A percentile compares a stretch with the other conserved stretches of the same genome.
phyloP scores from a whole-genome alignment of 2,113 vertebrate species.

The Piaya cayana region DNA sequence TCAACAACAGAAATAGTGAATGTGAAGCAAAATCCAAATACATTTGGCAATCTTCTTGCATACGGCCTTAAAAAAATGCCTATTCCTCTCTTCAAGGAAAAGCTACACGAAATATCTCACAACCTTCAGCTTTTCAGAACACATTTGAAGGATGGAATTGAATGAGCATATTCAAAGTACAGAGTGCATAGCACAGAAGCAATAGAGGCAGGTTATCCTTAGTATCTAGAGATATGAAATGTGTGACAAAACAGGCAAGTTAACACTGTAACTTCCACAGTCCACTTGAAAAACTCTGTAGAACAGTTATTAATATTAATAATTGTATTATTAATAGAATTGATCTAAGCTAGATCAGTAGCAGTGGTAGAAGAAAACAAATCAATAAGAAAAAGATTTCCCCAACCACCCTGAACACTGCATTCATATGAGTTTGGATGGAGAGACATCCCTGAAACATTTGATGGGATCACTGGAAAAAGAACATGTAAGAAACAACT shows the following conservation, averaged over 20 bases:
- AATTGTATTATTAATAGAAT: slow-evolving; percentile 59
- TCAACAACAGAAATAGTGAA: neutral
- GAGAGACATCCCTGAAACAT: slow-evolving; percentile 39
- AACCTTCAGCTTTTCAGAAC: neutral
- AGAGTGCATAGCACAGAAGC: neutral
- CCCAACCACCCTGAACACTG: slow-evolving; percentile 25
- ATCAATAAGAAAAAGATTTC: slow-evolving; percentile 54
- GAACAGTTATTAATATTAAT: no score
- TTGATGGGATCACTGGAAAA: slow-evolving; percentile 37
- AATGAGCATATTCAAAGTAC: neutral
- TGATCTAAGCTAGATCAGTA: neutral
- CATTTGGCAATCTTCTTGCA: neutral
- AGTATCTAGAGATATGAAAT: slow-evolving; percentile 9
- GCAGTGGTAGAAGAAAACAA: neutral
- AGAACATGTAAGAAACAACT: neutral
- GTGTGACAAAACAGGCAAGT: neutral
- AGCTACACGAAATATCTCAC: neutral
- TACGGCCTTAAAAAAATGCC: neutral
- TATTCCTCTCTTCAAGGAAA: neutral
- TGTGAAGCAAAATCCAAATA: neutral
- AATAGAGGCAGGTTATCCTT: neutral
- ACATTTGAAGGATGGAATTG: neutral
- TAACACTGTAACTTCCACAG: neutral
- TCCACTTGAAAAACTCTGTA: neutral
- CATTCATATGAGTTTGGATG: neutral